Conservation (phyloP, 2,888 invertebrate species). For the Branchellion lobata region DNA sequence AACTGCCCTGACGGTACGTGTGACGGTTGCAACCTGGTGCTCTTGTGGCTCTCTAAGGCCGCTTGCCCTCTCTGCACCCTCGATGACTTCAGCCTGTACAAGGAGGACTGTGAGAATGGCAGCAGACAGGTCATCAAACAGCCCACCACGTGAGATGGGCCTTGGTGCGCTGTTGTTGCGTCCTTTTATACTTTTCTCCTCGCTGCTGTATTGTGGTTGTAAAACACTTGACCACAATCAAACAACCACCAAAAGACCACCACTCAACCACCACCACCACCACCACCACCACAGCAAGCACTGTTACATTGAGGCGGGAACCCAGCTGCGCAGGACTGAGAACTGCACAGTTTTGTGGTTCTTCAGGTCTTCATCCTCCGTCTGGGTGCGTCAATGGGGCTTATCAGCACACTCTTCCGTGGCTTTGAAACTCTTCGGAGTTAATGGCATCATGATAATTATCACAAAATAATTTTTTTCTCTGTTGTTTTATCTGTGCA, state of each 20-base stretch:
- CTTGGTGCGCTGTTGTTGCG: background rate
- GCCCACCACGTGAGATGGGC: conserved; percentile 57
- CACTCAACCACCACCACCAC: too few species aligned
- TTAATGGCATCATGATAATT: too few species aligned
- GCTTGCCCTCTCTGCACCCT: conserved; percentile 67
- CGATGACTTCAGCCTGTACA: conserved; percentile 60
- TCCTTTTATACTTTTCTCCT: background rate
- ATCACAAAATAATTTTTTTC: too few species aligned
- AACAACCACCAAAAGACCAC: background rate
- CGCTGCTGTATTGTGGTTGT: background rate
- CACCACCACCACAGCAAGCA: background rate
- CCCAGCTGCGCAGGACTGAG: background rate
- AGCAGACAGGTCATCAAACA: conserved; percentile 65
- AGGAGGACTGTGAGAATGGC: conserved; percentile 66
- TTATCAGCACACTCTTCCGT: too few species aligned
- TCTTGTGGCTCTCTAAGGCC: conserved; percentile 64
- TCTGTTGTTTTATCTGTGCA: too few species aligned
- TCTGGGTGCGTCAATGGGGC: conserved; percentile 54
- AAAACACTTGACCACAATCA: background rate
- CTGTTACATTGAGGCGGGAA: conserved; percentile 11
- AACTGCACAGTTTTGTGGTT: conserved; percentile 42
- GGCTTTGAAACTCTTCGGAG: too few species aligned
- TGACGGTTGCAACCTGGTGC: conserved; percentile 68
- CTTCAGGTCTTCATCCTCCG: conserved; percentile 52
- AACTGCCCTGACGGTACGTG: conserved; percentile 68